Evolutionary conservation across 2,888 invertebrate genomes (phyloP).

Genomic region (Artemia sinica): DNA sequence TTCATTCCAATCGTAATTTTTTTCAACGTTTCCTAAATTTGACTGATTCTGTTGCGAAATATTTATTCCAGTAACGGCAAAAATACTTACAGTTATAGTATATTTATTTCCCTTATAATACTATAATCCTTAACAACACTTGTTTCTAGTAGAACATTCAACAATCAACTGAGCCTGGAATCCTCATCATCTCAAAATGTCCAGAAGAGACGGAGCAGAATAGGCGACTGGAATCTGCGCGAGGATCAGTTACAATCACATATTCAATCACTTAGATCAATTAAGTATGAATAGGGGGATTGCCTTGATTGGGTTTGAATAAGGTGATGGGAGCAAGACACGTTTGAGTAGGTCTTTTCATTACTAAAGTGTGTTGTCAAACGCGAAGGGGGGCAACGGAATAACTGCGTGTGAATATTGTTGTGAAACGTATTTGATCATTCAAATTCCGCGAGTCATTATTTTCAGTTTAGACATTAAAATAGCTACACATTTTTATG

Average conservation of each 20-base stretch:
- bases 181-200: not conserved
- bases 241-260: conserved; percentile 14
- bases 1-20: no score
- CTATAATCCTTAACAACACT: no score
- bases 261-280: conserved; percentile 10
- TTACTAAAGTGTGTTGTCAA: conserved; percentile 6
- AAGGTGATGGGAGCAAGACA: conserved; percentile 1
- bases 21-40: no score
- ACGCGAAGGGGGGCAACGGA: not conserved
- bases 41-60: no score
- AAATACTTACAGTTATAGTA: no score
- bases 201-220: not conserved
- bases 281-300: conserved; percentile 11
- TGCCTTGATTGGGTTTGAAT: conserved; percentile 8
- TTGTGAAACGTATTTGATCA: no score
- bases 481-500: no score
- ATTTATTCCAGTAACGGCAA: no score
- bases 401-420: no score
- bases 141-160: conserved; percentile 8
- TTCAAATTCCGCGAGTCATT: no score
- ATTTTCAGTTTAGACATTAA: no score
- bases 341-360: conserved; percentile 7
- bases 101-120: no score
- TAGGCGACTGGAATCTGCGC: not conserved
- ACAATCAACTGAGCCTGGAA: not conserved